Evolutionary conservation across 2,797 vertebrate species (phyloP).

Genomic region (Xenopus petersii): DNA sequence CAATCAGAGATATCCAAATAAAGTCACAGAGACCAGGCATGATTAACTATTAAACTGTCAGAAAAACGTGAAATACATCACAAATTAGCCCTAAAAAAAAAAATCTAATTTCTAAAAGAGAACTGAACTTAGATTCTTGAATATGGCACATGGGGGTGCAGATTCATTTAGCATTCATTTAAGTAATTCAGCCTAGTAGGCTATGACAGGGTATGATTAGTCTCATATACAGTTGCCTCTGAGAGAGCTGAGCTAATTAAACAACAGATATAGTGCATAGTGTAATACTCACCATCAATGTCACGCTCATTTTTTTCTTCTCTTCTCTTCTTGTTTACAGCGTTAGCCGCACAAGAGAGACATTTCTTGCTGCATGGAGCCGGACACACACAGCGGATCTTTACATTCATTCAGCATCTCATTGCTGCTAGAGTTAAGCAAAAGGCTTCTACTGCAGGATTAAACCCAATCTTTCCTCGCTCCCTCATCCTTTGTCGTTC

Average conservation of each 20-base stretch:
- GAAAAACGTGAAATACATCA: not conserved
- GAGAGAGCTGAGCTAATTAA: constrained; percentile 18
- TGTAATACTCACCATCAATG: constrained; percentile 23
- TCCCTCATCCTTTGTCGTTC: constrained; percentile 46
- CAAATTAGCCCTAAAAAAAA: not conserved
- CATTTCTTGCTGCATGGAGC: constrained; percentile 3
- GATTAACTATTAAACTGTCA: not conserved
- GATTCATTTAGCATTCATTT: not conserved
- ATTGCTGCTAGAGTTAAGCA: constrained; percentile 37
- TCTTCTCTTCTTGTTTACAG: constrained; percentile 7
- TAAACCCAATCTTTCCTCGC: constrained; percentile 34
- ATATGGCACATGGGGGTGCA: not conserved
- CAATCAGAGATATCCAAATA: not conserved
- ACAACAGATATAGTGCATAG: not conserved
- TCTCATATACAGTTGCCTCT: constrained; percentile 3
- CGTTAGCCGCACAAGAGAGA: constrained; percentile 16
- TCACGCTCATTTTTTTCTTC: not conserved
- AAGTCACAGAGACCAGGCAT: not conserved
- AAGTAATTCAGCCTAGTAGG: no score
- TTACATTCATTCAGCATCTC: constrained; percentile 30
- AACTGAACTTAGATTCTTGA: not conserved
- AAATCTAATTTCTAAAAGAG: not conserved
- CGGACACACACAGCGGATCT: not conserved
- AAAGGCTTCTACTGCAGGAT: constrained; percentile 42
- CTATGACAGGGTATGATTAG: not conserved